Conservation (phyloP, 2,113 vertebrate species). For the Zapus hudsonius region DNA sequence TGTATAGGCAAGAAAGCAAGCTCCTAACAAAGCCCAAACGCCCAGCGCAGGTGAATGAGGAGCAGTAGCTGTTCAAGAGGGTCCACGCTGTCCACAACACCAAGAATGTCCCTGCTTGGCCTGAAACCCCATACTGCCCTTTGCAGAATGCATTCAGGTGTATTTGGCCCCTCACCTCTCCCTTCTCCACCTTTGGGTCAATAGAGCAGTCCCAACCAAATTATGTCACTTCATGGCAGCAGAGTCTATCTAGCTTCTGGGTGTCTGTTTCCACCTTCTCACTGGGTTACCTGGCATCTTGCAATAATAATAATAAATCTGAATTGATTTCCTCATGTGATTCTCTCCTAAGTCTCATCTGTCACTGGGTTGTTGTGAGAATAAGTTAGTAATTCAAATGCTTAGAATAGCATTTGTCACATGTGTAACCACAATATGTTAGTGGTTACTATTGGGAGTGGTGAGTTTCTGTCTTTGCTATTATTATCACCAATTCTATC, state of each 20-base stretch:
- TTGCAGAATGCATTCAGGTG: neutral
- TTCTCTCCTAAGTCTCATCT: neutral
- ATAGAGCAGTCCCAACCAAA: neutral
- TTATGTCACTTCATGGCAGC: neutral
- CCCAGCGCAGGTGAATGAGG: neutral
- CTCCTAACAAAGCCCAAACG: neutral
- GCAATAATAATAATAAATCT: neutral
- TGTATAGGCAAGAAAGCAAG: neutral
- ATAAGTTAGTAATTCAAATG: neutral
- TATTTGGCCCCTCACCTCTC: neutral
- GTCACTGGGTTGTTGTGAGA: neutral
- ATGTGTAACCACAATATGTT: neutral
- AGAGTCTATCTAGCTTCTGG: neutral
- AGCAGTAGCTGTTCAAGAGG: neutral
- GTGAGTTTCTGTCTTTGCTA: fast-evolving
- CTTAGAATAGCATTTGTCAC: neutral
- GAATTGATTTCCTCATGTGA: neutral
- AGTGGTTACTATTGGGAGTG: neutral
- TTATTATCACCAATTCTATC: too few relatives aligned
- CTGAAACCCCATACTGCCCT: neutral
- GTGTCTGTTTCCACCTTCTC: neutral
- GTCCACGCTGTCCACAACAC: too few relatives aligned
- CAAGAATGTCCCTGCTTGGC: neutral
- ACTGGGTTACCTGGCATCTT: neutral
- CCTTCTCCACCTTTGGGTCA: neutral